These are phyloP conservation scores for Hyphantria cunea DNA, from an alignment of 1,140 invertebrate genomes.

Conservation along the genomic window DNA sequence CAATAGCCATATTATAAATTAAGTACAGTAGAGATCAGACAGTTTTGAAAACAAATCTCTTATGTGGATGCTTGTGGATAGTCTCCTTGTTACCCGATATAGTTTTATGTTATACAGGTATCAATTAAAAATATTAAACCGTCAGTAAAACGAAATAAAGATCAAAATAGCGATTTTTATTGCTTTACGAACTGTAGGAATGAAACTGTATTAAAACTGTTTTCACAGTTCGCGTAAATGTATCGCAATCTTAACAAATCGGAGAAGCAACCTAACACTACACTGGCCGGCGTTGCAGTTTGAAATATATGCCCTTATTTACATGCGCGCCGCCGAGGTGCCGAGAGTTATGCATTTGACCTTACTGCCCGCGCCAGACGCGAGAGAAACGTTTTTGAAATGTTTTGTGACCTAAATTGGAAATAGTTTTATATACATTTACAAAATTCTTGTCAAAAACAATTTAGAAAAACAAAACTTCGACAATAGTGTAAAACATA, in stretches of 20 bases:
- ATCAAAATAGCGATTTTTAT: no score
- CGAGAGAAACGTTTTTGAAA: slow-evolving; percentile 28
- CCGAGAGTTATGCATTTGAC: slow-evolving; percentile 57
- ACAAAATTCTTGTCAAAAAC: not conserved
- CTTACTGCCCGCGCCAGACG: slow-evolving; percentile 37
- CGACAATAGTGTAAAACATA: no score
- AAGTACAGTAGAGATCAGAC: no score
- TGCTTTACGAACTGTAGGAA: no score
- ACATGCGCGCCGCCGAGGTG: slow-evolving; percentile 47
- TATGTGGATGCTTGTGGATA: no score
- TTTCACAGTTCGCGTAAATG: slow-evolving; percentile 15
- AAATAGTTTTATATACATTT: not conserved
- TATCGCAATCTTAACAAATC: slow-evolving; percentile 28
- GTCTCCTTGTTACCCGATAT: no score
- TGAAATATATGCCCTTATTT: slow-evolving; percentile 64
- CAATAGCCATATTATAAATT: no score
- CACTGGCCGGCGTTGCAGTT: slow-evolving; percentile 20
- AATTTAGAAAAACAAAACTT: not conserved
- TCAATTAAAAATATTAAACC: no score
- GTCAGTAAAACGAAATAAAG: no score
- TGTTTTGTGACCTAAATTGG: slow-evolving; percentile 26
- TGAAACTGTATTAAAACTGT: not conserved
- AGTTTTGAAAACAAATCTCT: no score
- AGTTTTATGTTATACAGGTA: no score
- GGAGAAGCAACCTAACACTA: slow-evolving; percentile 44